Base-by-base conservation (phyloP, 30 jellyfish, hydroid and myxozoan genomes). In the Clytia hemisphaerica region DNA sequence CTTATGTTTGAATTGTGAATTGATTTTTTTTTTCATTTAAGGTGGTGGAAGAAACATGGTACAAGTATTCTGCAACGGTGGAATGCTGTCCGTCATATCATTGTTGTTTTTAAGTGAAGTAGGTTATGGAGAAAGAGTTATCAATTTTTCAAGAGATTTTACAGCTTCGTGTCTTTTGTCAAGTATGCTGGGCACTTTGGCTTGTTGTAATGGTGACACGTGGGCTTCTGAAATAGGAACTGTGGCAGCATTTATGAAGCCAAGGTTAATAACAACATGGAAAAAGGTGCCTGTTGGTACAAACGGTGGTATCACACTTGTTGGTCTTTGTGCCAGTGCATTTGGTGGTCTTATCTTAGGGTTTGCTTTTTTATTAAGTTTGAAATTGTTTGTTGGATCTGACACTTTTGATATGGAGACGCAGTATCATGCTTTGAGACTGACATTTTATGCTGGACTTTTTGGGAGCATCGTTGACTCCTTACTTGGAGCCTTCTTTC, bases 141-240 rank as follows among this genome's bases (percentile, higher is more conserved):
- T 86, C 19, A 74, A 86, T 51, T 86, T 58, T 79, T 77, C 92
- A 31, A 72, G 74, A 67, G 96, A 86, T 54, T 86, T 78, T 57
- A 73, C 71, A 1, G 73, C 71, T 16, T 86, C 96, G 21, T 65
- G 66, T 2, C 80, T 86, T 22, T 50, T 71, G 19, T 72, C 80
- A 50, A 51, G 85, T 10, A 26, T 86, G 49, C 58, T 86, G 46
- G 94, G 94, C 6, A 75, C 96, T 6, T 6, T 86, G 24, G 93
- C 92, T 10, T 86, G 96, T 45, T 75, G 94, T 49, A 86, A 86
- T 58, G 96, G 94, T 6, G 96, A 86, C 72, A 86, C 96, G 27
- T 86, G 96, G 96, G 37, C 93, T 14, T 78, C 94, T 53, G 96
- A 86, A 73, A 71, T 86, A 22, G 96, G 96, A 14, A 86, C 92